Conservation (phyloP, 2,888 invertebrate genomes). For the Sicus ferrugineus region DNA sequence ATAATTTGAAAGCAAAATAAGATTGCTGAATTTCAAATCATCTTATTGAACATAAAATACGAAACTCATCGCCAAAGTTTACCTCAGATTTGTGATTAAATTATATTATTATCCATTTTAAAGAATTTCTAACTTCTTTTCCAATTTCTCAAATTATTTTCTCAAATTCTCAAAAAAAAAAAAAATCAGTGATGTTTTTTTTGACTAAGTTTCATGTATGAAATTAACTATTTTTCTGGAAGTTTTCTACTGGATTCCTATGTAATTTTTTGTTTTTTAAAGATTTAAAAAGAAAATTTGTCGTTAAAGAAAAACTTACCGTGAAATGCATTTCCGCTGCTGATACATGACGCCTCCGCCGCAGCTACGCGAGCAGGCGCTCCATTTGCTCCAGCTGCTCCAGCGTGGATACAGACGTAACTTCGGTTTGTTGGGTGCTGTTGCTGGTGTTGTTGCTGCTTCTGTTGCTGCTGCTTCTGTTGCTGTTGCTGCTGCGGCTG, state of each 20-base stretch:
- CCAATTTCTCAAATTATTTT: too few species aligned
- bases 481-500: conserved; percentile 11
- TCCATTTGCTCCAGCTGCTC: conserved; percentile 84
- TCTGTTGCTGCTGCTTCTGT: conserved; percentile 31
- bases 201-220: neutral
- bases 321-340: conserved; percentile 59
- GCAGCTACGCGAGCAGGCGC: conserved; percentile 81
- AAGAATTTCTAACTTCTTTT: too few species aligned
- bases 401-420: conserved; percentile 67
- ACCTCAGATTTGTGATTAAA: too few species aligned
- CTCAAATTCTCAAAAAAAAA: too few species aligned
- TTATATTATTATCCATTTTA: too few species aligned
- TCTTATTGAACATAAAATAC: too few species aligned
- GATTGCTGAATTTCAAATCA: too few species aligned
- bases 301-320: conserved; percentile 50
- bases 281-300: neutral
- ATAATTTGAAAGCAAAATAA: neutral
- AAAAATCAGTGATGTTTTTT: neutral
- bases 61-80: too few species aligned
- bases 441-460: conserved; percentile 45
- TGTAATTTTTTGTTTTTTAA: neutral
- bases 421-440: conserved; percentile 47
- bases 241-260: neutral
- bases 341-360: conserved; percentile 76
- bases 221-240: neutral